Evolutionary conservation across 2,888 invertebrate genomes (phyloP).

Genomic region (Heterodera filipjevi): DNA sequence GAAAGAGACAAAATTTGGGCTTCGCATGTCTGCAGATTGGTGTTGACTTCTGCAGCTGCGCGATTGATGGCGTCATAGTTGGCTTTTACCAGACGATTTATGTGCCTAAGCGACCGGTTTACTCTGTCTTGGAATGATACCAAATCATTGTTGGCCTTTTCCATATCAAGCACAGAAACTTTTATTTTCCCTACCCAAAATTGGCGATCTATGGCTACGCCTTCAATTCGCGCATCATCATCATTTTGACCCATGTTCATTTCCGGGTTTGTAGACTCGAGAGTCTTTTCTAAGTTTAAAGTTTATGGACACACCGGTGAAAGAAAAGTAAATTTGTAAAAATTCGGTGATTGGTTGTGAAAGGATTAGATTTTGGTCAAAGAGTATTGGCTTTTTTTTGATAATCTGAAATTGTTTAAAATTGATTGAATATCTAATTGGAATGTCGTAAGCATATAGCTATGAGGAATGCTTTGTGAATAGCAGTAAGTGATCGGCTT

Average conservation of each 20-base stretch:
- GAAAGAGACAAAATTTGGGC: not conserved
- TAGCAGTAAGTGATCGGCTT: no score
- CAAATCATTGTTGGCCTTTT: not conserved
- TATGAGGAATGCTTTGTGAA: no score
- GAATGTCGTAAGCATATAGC: no score
- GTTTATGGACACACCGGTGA: no score
- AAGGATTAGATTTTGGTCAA: no score
- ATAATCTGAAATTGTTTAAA: no score
- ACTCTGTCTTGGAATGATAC: not conserved
- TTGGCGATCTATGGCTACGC: not conserved
- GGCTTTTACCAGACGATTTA: not conserved
- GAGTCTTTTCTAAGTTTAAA: no score
- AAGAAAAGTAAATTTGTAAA: no score
- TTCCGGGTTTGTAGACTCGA: not conserved
- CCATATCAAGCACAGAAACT: not conserved
- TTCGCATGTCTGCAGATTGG: not conserved
- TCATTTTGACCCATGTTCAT: not conserved
- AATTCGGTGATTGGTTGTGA: no score
- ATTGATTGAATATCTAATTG: no score
- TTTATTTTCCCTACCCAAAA: constrained; percentile 11
- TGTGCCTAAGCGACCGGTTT: constrained; percentile 1
- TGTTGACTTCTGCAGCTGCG: not conserved
- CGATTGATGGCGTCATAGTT: constrained; percentile 15
- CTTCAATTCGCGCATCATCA: not conserved
- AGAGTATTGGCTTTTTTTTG: no score